Base-by-base conservation (phyloP, 2,113 vertebrate genomes). In the Anhinga anhinga region DNA sequence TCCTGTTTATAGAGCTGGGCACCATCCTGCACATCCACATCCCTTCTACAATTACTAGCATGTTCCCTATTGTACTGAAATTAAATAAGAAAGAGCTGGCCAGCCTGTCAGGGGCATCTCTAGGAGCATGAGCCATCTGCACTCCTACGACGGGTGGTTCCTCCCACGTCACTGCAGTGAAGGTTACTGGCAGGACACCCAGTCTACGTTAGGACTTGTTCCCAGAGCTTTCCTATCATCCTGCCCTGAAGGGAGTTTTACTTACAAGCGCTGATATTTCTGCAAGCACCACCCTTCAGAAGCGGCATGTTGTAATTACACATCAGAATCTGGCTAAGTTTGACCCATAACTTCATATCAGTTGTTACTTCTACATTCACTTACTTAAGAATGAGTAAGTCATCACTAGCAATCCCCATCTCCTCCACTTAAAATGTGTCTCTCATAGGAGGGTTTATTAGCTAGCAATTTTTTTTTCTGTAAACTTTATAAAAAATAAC, bases 181-280 rank as follows among this genome's bases (percentile, higher is more conserved):
- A 88, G 93, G 87, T 84, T 93, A 93, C 77, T 93, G 94, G 95
- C 89, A 97, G 94, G 74, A 94, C 89, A 94, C 81, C 8, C 86
- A 82, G 89, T 86, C 66, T 90, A 16, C 25, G 3, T 47, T 71
- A 83, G 73, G 62, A 59, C 27, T 72, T 73, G 50, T 87, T 94
- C 77, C 80, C 63, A 91, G 82, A 89, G 78, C 74, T 89, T 52
- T n/a, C 30, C 76, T 93, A 78, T 93, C 89, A 59, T 45, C 47
- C 74, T 11, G 1, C 81, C 67, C 78, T 94, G 88, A 95, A 91
- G 72, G 73, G 88, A 84, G 44, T 95, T 91, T 53, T 38, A 63
- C 79, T 73, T 70, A 61, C n/a, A 65, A 14, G 4, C 19, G 23
- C 71, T 78, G 72, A 78, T 83, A 81, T 71, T 96, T 83, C 90